Conservation (phyloP, 2,888 invertebrate genomes). For the Liopterus haemorrhoidalis region DNA sequence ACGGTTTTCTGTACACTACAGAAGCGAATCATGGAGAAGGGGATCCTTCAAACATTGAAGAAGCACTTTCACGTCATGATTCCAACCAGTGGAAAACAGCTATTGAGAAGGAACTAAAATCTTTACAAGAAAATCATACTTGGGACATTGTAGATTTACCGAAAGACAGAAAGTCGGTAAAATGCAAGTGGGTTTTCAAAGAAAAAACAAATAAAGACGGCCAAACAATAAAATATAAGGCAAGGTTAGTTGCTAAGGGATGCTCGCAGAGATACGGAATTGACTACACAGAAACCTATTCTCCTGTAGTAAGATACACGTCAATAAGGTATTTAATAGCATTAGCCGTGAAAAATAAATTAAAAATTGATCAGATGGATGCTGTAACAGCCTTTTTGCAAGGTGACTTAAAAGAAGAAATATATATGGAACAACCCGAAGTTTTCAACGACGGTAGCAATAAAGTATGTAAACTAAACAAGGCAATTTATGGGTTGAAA, state of each 20-base stretch:
- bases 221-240: conserved; percentile 22
- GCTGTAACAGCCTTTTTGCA: conserved; percentile 35
- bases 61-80: neutral
- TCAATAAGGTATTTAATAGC: conserved; percentile 33
- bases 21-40: neutral
- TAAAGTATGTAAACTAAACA: conserved; percentile 27
- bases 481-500: conserved; percentile 31
- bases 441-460: conserved; percentile 8
- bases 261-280: conserved; percentile 32
- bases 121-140: conserved; percentile 22
- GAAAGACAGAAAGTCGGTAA: conserved; percentile 19
- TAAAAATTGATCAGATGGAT: conserved; percentile 33
- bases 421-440: conserved; percentile 32
- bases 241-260: conserved; percentile 33
- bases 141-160: conserved; percentile 23
- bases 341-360: conserved; percentile 28
- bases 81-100: conserved; percentile 24
- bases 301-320: conserved; percentile 31
- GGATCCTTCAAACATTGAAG: conserved; percentile 8
- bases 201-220: conserved; percentile 14
- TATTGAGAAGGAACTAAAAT: conserved; percentile 26
- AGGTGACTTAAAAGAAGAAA: conserved; percentile 33
- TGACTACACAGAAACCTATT: conserved; percentile 35
- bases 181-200: conserved; percentile 28
- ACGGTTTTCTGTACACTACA: conserved; percentile 23